Evolutionary conservation across 2,888 invertebrate species (phyloP).

Genomic region (Allacma fusca): DNA sequence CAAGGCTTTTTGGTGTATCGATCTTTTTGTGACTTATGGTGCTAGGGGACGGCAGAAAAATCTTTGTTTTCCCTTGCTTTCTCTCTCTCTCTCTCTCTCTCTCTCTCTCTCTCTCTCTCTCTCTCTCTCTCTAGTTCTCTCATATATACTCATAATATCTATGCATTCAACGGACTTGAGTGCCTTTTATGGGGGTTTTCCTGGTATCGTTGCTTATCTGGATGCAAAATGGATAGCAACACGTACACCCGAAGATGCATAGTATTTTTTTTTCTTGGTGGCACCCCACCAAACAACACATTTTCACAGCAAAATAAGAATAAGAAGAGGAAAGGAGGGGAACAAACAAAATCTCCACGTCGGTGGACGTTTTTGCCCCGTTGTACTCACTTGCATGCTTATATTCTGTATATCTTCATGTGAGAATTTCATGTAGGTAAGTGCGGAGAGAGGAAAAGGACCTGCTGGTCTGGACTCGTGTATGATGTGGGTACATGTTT

Average conservation of each 20-base stretch:
- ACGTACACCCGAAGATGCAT: constrained; percentile 3
- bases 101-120: neutral
- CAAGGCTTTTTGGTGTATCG: constrained; percentile 44
- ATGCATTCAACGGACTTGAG: constrained; percentile 24
- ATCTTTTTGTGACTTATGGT: constrained; percentile 42
- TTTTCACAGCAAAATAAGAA: constrained; percentile 2
- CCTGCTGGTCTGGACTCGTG: too few relatives aligned
- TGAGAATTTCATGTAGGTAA: too few relatives aligned
- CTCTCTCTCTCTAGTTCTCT: neutral
- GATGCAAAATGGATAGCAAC: constrained; percentile 39
- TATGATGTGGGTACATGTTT: too few relatives aligned
- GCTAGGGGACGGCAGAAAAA: constrained; percentile 34
- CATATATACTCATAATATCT: constrained; percentile 13
- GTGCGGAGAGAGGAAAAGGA: too few relatives aligned
- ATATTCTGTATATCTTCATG: too few relatives aligned
- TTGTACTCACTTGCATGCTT: too few relatives aligned
- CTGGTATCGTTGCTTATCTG: constrained; percentile 26
- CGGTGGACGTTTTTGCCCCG: too few relatives aligned
- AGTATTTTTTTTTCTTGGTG: neutral
- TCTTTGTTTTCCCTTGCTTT: constrained; percentile 37
- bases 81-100: neutral
- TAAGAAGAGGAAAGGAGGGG: neutral
- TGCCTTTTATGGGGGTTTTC: constrained; percentile 39
- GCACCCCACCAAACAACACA: constrained; percentile 2
- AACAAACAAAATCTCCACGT: too few relatives aligned